Conservation (phyloP, 2,113 vertebrate genomes). For the Mionectes macconnelli region DNA sequence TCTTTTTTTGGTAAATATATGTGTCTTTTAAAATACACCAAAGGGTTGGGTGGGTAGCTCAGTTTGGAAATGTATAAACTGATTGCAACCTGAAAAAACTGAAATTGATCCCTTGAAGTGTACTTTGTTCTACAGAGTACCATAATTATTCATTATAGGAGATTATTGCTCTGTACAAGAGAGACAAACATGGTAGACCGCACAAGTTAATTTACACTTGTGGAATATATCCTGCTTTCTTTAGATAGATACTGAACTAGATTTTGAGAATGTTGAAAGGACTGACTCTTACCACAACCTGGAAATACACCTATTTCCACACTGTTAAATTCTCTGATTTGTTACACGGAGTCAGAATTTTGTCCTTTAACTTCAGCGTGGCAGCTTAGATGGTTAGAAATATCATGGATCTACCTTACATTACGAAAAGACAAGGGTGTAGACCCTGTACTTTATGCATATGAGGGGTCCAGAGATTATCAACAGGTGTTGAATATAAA, state of each 20-base stretch:
- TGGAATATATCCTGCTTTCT: neutral
- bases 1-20: neutral
- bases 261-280: neutral
- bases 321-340: neutral
- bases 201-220: neutral
- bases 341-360: neutral
- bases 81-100: neutral
- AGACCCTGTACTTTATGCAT: neutral
- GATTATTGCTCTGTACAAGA: neutral
- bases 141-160: neutral
- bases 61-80: neutral
- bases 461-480: neutral
- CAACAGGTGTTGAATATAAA: neutral
- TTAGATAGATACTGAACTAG: neutral
- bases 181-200: neutral
- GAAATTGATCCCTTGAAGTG: neutral
- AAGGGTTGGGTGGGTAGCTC: neutral
- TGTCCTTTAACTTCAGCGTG: neutral
- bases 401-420: accelerated
- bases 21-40: neutral
- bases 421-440: neutral
- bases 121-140: neutral
- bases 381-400: neutral
- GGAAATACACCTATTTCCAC: too few relatives aligned
- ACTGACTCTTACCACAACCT: neutral